Conservation (phyloP, 2,888 invertebrate species). For the Melinopterus prodromus region DNA sequence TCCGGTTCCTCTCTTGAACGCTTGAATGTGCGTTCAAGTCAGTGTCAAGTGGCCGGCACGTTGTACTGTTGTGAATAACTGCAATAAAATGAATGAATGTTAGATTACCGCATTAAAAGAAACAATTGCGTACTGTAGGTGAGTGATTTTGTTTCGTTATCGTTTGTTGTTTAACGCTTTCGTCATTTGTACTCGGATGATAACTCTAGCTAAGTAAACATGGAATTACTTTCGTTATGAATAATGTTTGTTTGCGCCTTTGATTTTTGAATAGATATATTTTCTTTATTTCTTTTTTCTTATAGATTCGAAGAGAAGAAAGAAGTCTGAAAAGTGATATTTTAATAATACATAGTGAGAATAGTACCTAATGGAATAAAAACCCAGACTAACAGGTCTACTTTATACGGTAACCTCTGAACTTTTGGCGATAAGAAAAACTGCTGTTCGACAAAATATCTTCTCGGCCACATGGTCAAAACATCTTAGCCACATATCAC, state of each 20-base stretch:
- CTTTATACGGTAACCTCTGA: neutral
- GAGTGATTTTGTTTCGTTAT: neutral
- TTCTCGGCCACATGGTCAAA: neutral
- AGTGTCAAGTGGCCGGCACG: neutral
- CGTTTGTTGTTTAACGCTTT: neutral
- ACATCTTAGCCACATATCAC: neutral
- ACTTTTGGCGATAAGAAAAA: neutral
- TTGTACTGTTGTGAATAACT: neutral
- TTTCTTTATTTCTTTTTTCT: neutral
- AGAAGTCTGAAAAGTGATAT: neutral
- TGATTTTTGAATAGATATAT: neutral
- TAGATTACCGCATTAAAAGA: neutral
- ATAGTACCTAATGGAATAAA: neutral
- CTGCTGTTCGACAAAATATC: neutral
- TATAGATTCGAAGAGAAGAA: neutral
- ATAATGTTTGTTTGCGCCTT: neutral
- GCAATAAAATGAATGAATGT: neutral
- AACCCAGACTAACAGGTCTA: neutral
- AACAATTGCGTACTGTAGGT: neutral
- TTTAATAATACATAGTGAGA: neutral
- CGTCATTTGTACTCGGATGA: neutral
- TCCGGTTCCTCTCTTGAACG: neutral
- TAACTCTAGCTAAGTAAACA: neutral
- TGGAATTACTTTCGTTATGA: neutral
- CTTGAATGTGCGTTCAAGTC: neutral